Base-by-base conservation (phyloP, 1,140 invertebrate species). In the Eupeodes corollae region DNA sequence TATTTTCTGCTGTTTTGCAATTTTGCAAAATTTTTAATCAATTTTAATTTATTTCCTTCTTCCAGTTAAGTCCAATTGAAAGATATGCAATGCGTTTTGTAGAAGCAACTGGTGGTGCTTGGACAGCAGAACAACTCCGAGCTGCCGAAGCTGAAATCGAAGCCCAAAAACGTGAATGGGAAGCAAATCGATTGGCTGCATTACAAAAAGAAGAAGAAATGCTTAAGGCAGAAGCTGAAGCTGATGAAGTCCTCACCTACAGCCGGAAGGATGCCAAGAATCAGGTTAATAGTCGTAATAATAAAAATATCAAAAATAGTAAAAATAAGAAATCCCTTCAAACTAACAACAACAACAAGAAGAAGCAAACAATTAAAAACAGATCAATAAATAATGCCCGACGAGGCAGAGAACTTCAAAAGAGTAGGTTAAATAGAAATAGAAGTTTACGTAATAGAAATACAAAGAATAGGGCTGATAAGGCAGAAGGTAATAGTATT, bases 91-190 rank as follows among this genome's bases (percentile, higher is more conserved):
- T 98, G 77, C 78, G 80, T 16, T 86, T 92, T 56, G 82, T 97
- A 48, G 95, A 98, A 70, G 79, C 79, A 44, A 82, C 82, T 12
- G 89, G 92, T 66, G 88, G 88, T 14, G 85, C 83, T 5, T 86
- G 86, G 68, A 82, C 83, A 21, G 83, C 83, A 2, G 90, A 94
- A 55, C 86, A 90, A 54, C 59, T 91, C 12, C 83, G 88, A 18
- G 83, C 84, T 11, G 91, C 91, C 10, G 88, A 92, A 65, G 86
- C 88, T 14, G 87, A 96, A 69, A 83, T 94, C 49, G 89, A 92
- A 59, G 79, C 86, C 51, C 82, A 90, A 68, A 94, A 95, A 70
- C 83, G 84, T 54, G 91, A 96, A 61, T 98, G 94, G 93, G 92
- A 97, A 67, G 69, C 86, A 46, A 85, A 87, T 59, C 79, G 91